phyloP scores from a whole-genome alignment of 2,113 vertebrate genomes.

The Hemicordylus capensis region DNA sequence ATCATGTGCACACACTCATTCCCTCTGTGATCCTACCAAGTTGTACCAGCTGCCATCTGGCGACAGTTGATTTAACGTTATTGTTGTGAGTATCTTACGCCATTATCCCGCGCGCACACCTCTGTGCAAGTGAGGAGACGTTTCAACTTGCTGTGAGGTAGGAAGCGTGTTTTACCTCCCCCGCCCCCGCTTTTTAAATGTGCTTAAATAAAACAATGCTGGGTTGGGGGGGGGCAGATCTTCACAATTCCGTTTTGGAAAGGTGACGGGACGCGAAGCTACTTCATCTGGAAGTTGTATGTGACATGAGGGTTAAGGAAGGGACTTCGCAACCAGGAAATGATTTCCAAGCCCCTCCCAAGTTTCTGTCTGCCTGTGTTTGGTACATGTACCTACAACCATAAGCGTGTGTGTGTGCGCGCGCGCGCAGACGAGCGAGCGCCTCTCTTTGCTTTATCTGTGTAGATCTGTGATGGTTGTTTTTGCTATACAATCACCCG shows the following conservation, averaged over 20 bases:
- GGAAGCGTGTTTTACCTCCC: not conserved
- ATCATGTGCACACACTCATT: not conserved
- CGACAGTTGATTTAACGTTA: constrained; percentile 67
- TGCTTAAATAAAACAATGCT: not conserved
- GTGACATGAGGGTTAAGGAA: constrained; percentile 56
- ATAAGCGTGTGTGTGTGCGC: not conserved
- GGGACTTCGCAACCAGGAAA: constrained; percentile 64
- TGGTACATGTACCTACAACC: not conserved
- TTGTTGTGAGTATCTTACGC: constrained; percentile 55
- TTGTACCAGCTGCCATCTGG: constrained; percentile 79
- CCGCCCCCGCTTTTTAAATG: not conserved
- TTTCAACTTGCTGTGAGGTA: constrained; percentile 50
- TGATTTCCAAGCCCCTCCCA: constrained; percentile 74
- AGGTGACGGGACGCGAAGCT: not conserved
- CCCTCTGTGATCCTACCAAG: constrained; percentile 52
- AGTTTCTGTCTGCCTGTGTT: constrained; percentile 70
- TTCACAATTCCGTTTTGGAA: not conserved
- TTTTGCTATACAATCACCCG: not conserved
- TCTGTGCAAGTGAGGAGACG: constrained; percentile 4
- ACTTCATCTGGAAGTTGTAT: constrained; percentile 43
- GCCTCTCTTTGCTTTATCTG: not conserved
- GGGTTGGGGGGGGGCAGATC: not conserved
- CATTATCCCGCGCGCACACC: not conserved
- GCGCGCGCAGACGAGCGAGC: not conserved
- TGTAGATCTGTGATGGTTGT: not conserved